Conservation (phyloP, 23 tunicate species). For the Phallusia fumigata region DNA sequence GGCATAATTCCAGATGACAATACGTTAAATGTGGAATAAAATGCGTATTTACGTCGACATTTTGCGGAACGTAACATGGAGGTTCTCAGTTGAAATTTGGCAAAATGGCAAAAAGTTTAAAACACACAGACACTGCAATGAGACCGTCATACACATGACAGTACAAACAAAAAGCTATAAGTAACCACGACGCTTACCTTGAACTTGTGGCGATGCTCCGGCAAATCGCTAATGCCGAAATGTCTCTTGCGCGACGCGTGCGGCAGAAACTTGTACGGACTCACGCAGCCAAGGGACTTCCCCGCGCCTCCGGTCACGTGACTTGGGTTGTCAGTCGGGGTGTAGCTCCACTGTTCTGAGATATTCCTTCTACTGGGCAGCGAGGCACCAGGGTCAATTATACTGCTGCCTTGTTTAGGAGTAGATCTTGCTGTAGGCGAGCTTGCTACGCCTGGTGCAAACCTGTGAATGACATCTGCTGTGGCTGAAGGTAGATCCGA, state of each 20-base stretch:
- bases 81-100: too few species aligned
- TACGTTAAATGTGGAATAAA: too few species aligned
- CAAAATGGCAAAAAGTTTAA: too few species aligned
- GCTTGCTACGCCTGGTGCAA: neutral
- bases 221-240: constrained; percentile 16
- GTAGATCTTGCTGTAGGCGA: constrained; percentile 7
- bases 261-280: constrained; percentile 12
- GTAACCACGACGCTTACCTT: neutral
- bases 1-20: too few species aligned
- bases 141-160: too few species aligned
- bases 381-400: neutral
- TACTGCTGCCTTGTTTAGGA: neutral
- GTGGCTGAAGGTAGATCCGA: neutral
- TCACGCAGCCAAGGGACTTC: neutral
- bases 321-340: neutral
- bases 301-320: neutral
- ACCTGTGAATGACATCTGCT: neutral
- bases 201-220: neutral
- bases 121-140: too few species aligned
- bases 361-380: neutral
- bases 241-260: constrained; percentile 13
- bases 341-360: neutral
- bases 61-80: too few species aligned
- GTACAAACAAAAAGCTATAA: too few species aligned
- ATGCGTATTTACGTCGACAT: too few species aligned